Conservation (phyloP, 2,888 invertebrate genomes). For the Tetheella fluctuosa region DNA sequence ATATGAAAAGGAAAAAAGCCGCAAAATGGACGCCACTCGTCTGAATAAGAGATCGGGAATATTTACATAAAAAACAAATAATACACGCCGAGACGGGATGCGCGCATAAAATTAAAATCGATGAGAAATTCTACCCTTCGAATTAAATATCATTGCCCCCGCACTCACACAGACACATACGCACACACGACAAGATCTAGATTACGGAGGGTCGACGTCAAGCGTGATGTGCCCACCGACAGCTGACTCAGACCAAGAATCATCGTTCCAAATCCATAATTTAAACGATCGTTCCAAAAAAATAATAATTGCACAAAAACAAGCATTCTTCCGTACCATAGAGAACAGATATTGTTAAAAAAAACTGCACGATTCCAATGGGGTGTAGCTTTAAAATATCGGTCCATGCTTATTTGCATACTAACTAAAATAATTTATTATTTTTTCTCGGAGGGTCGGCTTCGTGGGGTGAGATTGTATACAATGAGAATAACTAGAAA, state of each 20-base stretch:
- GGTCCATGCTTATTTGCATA: conserved; percentile 81
- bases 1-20: conserved; percentile 64
- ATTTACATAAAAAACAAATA: conserved; percentile 84
- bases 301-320: conserved; percentile 12
- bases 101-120: conserved; percentile 84
- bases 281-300: conserved; percentile 22
- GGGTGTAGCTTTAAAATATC: conserved; percentile 82
- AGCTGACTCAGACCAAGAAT: conserved; percentile 19
- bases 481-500: conserved; percentile 78
- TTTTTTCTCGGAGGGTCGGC: conserved; percentile 80
- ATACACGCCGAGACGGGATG: conserved; percentile 78
- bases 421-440: conserved; percentile 85
- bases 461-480: conserved; percentile 71
- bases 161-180: conserved; percentile 57
- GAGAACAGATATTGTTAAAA: conserved; percentile 66
- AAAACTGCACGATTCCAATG: conserved; percentile 71
- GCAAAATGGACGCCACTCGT: conserved; percentile 72
- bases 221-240: conserved; percentile 21
- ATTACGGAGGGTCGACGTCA: conserved; percentile 64
- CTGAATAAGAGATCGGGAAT: conserved; percentile 74
- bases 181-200: conserved; percentile 64
- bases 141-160: conserved; percentile 82
- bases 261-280: conserved; percentile 33
- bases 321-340: conserved; percentile 66
- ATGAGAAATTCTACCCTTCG: conserved; percentile 82